Percentiles rank a stretch among this genome's conserved stretches.
Evolutionary conservation across 2,888 invertebrate species (phyloP).

Genomic region (Cynaeus angustus): DNA sequence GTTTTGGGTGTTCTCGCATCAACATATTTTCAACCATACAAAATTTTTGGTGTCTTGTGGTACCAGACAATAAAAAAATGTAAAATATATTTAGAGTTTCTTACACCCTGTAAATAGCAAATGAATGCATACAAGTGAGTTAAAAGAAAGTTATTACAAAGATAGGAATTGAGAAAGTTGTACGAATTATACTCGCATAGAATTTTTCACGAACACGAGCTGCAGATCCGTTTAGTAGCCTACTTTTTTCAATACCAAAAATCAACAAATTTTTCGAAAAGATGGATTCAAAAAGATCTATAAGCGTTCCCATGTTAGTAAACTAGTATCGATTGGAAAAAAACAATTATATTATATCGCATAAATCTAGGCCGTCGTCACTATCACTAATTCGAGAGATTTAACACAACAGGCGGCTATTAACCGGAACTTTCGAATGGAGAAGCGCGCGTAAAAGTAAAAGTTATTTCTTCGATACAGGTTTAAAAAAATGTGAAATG

Average conservation of each 20-base stretch:
- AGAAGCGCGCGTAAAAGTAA: slow-evolving; percentile 27
- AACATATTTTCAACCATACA: too few relatives aligned
- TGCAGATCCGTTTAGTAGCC: slow-evolving; percentile 64
- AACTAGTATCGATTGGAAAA: not conserved
- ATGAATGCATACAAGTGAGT: slow-evolving; percentile 49
- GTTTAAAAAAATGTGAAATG: not conserved
- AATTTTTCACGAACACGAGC: slow-evolving; percentile 60
- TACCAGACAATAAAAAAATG: slow-evolving; percentile 8
- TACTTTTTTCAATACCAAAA: slow-evolving; percentile 56
- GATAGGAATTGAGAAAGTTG: slow-evolving; percentile 66
- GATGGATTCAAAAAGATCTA: not conserved
- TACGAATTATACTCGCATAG: slow-evolving; percentile 62
- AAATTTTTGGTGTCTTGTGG: too few relatives aligned
- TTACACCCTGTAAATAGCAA: slow-evolving; percentile 26
- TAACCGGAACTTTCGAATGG: slow-evolving; percentile 30
- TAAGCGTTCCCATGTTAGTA: too few relatives aligned
- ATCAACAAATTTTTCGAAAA: not conserved
- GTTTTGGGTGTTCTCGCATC: too few relatives aligned
- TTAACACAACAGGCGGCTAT: slow-evolving; percentile 23
- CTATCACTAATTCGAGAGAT: slow-evolving; percentile 17
- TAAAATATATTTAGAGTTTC: slow-evolving; percentile 38
- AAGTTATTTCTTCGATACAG: slow-evolving; percentile 18
- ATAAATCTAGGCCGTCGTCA: slow-evolving; percentile 20
- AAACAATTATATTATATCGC: not conserved
- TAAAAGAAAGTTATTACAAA: slow-evolving; percentile 65